phyloP scores from a whole-genome alignment of 2,888 invertebrate genomes.

The Baccha elongata region DNA sequence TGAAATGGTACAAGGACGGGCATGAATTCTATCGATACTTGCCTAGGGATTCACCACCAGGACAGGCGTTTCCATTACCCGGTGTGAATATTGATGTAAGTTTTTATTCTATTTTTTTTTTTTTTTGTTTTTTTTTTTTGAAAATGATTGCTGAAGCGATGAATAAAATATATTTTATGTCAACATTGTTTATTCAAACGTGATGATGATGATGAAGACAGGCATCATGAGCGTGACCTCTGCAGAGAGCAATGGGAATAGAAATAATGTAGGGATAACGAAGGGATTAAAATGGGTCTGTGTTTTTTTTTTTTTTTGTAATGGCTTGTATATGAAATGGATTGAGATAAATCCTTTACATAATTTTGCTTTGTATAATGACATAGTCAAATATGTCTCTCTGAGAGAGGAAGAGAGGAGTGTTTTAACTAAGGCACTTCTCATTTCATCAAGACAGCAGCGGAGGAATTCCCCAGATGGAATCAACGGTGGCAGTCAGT shows the following conservation, averaged over 20 bases:
- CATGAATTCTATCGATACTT: conserved; percentile 94
- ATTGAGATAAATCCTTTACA: conserved; percentile 3
- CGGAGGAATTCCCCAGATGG: too few relatives aligned
- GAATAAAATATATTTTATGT: conserved; percentile 13
- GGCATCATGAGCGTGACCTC: conserved; percentile 11
- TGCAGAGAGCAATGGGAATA: neutral
- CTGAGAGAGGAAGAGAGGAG: too few relatives aligned
- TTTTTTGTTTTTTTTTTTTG: neutral
- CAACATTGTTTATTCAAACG: conserved; percentile 23
- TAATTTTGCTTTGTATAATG: too few relatives aligned
- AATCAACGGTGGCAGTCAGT: too few relatives aligned
- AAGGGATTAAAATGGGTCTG: neutral
- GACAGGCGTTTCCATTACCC: conserved; percentile 89
- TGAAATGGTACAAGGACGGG: conserved; percentile 96
- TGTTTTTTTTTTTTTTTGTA: neutral
- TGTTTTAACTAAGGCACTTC: too few relatives aligned
- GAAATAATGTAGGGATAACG: neutral
- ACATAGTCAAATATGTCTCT: too few relatives aligned
- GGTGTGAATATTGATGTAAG: conserved; percentile 94
- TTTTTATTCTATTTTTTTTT: conserved; percentile 75
- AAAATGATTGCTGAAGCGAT: conserved; percentile 5
- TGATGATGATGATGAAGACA: conserved; percentile 10
- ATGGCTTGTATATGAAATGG: conserved; percentile 1
- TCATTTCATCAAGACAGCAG: too few relatives aligned
- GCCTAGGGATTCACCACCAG: conserved; percentile 91